Percentiles rank a stretch among this genome's conserved stretches.
Conservation (phyloP, 1,140 invertebrate species). For the Platyscapa corneri region DNA sequence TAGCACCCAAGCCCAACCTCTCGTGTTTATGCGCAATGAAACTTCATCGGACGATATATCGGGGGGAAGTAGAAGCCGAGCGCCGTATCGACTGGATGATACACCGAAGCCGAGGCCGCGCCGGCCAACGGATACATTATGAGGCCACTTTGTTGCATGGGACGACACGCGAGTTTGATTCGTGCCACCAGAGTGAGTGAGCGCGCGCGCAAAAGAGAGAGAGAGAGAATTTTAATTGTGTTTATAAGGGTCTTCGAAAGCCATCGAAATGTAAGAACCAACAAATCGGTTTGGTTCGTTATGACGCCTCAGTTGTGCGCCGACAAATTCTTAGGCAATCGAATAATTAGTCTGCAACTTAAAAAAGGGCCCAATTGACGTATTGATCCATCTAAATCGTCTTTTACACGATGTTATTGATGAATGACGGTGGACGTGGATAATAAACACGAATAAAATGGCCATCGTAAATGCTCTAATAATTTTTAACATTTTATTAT, state of each 20-base stretch:
- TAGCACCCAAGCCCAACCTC: neutral
- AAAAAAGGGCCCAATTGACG: neutral
- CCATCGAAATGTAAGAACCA: neutral
- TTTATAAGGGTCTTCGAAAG: neutral
- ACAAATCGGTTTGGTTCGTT: conserved; percentile 10
- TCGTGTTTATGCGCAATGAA: neutral
- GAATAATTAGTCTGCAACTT: neutral
- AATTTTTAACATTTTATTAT: no score
- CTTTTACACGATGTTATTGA: neutral
- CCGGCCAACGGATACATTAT: conserved; percentile 1
- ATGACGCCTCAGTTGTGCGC: neutral
- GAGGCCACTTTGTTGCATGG: conserved; percentile 54
- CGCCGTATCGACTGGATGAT: conserved; percentile 30
- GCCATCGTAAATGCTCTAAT: no score
- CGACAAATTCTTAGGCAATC: neutral
- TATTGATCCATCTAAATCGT: neutral
- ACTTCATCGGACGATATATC: neutral
- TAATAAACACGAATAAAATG: no score
- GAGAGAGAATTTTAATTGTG: neutral
- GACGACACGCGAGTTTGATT: conserved; percentile 52
- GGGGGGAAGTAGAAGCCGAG: neutral
- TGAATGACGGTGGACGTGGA: neutral
- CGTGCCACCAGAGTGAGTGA: conserved; percentile 30
- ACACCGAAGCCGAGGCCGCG: neutral
- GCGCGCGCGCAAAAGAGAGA: neutral